A percentile compares a stretch with the other conserved stretches of the same genome.
Evolutionary conservation across 2,888 invertebrate species (phyloP).

Genomic region (Drosophila setosimentum): DNA sequence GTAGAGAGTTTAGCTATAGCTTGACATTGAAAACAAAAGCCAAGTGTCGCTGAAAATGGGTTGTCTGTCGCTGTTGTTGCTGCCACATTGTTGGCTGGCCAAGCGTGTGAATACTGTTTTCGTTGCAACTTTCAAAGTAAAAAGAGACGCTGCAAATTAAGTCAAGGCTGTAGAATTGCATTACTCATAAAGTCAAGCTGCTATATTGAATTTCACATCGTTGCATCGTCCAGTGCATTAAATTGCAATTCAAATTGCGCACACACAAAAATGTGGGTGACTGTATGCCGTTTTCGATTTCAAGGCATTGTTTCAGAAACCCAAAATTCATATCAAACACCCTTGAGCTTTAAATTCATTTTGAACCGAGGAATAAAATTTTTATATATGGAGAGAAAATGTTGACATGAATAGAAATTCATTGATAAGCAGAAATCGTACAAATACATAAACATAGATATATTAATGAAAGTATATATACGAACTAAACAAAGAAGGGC

Average conservation of each 20-base stretch:
- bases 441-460: slow-evolving; percentile 1
- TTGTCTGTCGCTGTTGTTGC: slow-evolving; percentile 34
- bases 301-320: slow-evolving; percentile 10
- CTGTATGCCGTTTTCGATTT: slow-evolving; percentile 39
- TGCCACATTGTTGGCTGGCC: slow-evolving; percentile 56
- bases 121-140: slow-evolving; percentile 79
- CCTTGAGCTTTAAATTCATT: background rate
- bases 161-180: slow-evolving; percentile 69
- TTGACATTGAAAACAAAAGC: slow-evolving; percentile 76
- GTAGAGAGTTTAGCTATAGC: slow-evolving; percentile 25
- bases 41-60: slow-evolving; percentile 59
- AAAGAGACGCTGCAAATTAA: slow-evolving; percentile 73
- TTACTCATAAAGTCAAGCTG: slow-evolving; percentile 68
- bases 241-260: slow-evolving; percentile 49
- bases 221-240: slow-evolving; percentile 44
- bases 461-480: background rate
- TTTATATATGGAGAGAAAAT: background rate
- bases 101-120: slow-evolving; percentile 75
- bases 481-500: background rate
- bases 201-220: slow-evolving; percentile 58
- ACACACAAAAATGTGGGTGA: slow-evolving; percentile 64
- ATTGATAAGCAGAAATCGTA: slow-evolving; percentile 3
- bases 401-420: slow-evolving; percentile 5
- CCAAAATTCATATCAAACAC: background rate
- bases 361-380: background rate